phyloP scores from a whole-genome alignment of 2,797 vertebrate genomes.

The Pseudopleuronectes americanus region DNA sequence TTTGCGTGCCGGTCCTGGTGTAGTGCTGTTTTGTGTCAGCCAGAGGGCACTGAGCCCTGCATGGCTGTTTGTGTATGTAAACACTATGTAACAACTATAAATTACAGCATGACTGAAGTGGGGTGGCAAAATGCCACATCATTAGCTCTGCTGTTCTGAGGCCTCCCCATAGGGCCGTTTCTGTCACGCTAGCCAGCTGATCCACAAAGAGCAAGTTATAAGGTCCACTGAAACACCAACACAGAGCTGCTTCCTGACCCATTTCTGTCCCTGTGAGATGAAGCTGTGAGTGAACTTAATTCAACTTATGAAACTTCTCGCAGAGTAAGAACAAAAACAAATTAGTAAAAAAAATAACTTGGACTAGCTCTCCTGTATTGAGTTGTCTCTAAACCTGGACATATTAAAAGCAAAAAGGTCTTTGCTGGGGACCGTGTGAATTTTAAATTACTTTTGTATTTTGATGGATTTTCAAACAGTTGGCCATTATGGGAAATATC shows the following conservation, averaged over 20 bases:
- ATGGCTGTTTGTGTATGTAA: slow-evolving; percentile 69
- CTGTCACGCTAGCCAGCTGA: slow-evolving; percentile 58
- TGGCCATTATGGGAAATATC: too few species aligned
- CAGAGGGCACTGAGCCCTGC: slow-evolving; percentile 47
- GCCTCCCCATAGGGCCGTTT: slow-evolving; percentile 37
- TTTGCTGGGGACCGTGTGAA: too few species aligned
- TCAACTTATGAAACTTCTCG: not conserved
- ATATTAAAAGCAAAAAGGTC: not conserved
- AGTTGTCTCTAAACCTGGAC: not conserved
- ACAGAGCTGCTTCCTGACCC: slow-evolving; percentile 6
- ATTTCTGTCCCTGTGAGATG: slow-evolving; percentile 9
- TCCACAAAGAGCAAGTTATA: slow-evolving; percentile 63
- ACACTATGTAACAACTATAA: slow-evolving; percentile 65
- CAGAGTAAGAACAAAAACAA: not conserved
- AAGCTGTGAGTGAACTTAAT: slow-evolving; percentile 17
- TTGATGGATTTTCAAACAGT: too few species aligned
- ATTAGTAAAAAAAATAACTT: too few species aligned
- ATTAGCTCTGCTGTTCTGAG: slow-evolving; percentile 54
- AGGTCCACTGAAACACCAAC: slow-evolving; percentile 34
- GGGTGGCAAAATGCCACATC: slow-evolving; percentile 68
- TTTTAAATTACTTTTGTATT: too few species aligned
- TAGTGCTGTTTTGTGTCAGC: slow-evolving; percentile 59
- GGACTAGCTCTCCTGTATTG: too few species aligned
- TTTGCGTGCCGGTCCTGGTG: slow-evolving; percentile 34
- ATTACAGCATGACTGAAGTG: slow-evolving; percentile 57